A percentile compares a stretch with the other conserved stretches of the same genome.
phyloP scores from a whole-genome alignment of 2,888 invertebrate species.

The Cartodere bifasciata region DNA sequence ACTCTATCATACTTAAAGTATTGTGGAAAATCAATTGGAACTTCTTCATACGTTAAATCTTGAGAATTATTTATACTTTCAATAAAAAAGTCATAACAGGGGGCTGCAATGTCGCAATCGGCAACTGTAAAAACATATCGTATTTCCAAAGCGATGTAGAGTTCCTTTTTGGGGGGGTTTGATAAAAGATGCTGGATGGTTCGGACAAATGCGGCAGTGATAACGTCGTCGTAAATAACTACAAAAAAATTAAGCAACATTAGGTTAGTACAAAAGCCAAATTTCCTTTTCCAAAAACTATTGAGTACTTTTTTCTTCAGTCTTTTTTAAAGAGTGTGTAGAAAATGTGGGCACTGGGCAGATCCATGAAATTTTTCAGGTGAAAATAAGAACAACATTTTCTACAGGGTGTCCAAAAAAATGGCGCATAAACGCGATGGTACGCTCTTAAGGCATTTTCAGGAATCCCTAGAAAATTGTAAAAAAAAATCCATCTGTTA shows the following conservation, averaged over 20 bases:
- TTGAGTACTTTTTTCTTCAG: too few relatives aligned
- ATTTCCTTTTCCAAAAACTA: too few relatives aligned
- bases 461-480: too few relatives aligned
- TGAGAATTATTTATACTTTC: constrained; percentile 43
- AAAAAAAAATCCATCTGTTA: too few relatives aligned
- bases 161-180: constrained; percentile 41
- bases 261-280: too few relatives aligned
- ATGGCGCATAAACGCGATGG: too few relatives aligned
- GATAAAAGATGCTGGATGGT: constrained; percentile 55
- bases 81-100: constrained; percentile 76
- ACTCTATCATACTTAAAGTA: constrained; percentile 72
- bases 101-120: constrained; percentile 71
- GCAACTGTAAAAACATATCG: constrained; percentile 74
- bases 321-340: too few relatives aligned
- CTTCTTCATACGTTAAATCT: constrained; percentile 46
- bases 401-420: too few relatives aligned
- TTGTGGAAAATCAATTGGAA: constrained; percentile 61
- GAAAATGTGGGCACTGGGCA: too few relatives aligned
- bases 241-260: constrained; percentile 33
- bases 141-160: constrained; percentile 72
- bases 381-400: too few relatives aligned
- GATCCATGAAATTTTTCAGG: too few relatives aligned
- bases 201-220: constrained; percentile 66
- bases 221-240: constrained; percentile 76
- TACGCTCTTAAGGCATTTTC: too few relatives aligned